These are phyloP conservation scores for Protonibea diacanthus DNA, from an alignment of 2,797 vertebrate species.

Conservation along the genomic window DNA sequence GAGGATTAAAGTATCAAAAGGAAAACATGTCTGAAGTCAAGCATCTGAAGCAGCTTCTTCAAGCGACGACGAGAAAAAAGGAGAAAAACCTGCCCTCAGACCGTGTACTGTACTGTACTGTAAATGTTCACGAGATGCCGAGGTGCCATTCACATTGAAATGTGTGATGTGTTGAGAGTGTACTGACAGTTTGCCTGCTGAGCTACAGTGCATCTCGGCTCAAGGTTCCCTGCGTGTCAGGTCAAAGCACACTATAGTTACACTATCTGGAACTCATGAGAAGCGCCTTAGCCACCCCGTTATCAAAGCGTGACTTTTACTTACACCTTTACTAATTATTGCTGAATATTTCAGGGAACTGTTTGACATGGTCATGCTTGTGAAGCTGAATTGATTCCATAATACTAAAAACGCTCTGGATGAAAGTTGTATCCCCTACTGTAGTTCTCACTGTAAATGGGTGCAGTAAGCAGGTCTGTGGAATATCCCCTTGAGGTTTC, in stretches of 20 bases:
- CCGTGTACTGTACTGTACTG: no score
- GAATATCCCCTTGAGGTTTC: slow-evolving; percentile 33
- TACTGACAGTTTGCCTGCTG: slow-evolving; percentile 8
- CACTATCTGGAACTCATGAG: neutral
- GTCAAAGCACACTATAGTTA: slow-evolving; percentile 29
- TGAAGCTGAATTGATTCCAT: slow-evolving; percentile 6
- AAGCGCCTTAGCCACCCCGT: neutral
- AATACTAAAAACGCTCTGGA: neutral
- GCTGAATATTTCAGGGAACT: neutral
- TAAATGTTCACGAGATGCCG: slow-evolving; percentile 19
- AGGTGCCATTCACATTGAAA: slow-evolving; percentile 5
- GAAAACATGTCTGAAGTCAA: slow-evolving; percentile 2
- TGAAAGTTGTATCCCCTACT: neutral
- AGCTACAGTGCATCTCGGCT: neutral
- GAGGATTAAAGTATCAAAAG: slow-evolving; percentile 27
- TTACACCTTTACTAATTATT: neutral
- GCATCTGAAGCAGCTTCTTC: slow-evolving; percentile 26
- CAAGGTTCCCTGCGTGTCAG: neutral
- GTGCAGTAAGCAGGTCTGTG: slow-evolving; percentile 46
- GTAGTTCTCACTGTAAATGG: slow-evolving; percentile 4
- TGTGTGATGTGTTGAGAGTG: slow-evolving; percentile 12
- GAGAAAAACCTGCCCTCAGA: neutral
- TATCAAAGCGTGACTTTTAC: slow-evolving; percentile 1
- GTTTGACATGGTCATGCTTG: neutral
- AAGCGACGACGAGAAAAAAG: slow-evolving; percentile 1